These are phyloP conservation scores for Ceratosolen fusciceps DNA, from an alignment of 1,140 invertebrate species.

Conservation along the genomic window DNA sequence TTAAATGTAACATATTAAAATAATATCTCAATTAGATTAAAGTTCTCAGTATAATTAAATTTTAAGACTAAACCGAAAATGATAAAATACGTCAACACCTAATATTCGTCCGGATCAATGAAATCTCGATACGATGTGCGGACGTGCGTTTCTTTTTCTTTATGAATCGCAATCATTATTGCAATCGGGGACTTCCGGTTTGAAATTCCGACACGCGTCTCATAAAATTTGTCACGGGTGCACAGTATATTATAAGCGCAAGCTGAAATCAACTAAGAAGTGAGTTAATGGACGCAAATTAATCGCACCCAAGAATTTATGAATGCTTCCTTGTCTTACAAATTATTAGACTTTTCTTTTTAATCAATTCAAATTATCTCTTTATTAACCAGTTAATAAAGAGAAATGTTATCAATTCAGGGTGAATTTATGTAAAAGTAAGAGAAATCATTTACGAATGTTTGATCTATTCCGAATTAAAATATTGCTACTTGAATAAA, in stretches of 20 bases:
- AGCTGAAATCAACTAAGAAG: background rate
- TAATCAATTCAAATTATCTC: background rate
- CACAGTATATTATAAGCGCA: background rate
- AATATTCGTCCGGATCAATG: no score
- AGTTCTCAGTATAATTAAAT: no score
- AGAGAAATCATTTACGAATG: background rate
- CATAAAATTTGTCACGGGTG: slow-evolving; percentile 24
- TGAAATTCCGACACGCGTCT: slow-evolving; percentile 50
- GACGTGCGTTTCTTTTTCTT: background rate
- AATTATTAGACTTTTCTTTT: background rate
- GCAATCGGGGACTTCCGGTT: slow-evolving; percentile 51
- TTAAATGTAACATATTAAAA: no score
- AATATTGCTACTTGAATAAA: no score
- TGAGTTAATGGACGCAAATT: background rate
- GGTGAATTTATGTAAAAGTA: background rate
- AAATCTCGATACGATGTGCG: background rate
- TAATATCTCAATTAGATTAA: no score
- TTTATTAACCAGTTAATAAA: slow-evolving; percentile 28
- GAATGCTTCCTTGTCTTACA: slow-evolving; percentile 24
- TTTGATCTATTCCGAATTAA: no score
- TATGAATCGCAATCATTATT: slow-evolving; percentile 51
- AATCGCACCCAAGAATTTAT: slow-evolving; percentile 12
- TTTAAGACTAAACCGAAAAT: background rate
- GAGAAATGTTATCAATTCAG: background rate
- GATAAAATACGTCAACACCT: background rate